A percentile compares a stretch with the other conserved stretches of the same genome.
These are phyloP conservation scores for Drosophila virilis DNA, from an alignment of 1,140 invertebrate genomes.

Conservation along the genomic window DNA sequence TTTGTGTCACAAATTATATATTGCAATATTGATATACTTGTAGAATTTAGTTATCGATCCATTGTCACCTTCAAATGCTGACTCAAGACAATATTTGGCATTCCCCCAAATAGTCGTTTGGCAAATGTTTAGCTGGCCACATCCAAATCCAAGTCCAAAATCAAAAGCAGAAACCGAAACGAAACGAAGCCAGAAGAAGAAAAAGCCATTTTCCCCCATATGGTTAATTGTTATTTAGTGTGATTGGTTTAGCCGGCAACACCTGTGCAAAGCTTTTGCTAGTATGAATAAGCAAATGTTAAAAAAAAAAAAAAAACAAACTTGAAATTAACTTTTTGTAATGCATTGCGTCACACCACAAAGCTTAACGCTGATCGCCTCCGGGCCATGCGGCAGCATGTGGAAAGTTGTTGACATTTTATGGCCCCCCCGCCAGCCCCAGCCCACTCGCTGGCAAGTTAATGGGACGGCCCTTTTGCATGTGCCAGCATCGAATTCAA, in stretches of 20 bases:
- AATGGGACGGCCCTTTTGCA: slow-evolving; percentile 42
- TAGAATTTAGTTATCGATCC: slow-evolving; percentile 9
- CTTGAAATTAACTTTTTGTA: slow-evolving; percentile 21
- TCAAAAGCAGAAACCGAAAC: slow-evolving; percentile 14
- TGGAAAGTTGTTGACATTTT: slow-evolving; percentile 67
- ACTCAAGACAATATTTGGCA: slow-evolving; percentile 49
- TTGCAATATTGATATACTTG: too few relatives aligned
- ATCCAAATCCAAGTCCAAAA: slow-evolving; percentile 17
- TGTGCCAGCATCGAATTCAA: slow-evolving; percentile 15
- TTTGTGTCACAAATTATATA: too few relatives aligned
- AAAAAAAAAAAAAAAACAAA: not conserved
- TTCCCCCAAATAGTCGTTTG: slow-evolving; percentile 62
- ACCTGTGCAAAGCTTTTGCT: slow-evolving; percentile 45
- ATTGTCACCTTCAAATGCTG: slow-evolving; percentile 34
- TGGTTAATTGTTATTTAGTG: slow-evolving; percentile 78
- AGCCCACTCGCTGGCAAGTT: not conserved
- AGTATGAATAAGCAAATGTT: slow-evolving; percentile 59
- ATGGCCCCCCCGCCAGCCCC: slow-evolving; percentile 10
- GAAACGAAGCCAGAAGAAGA: slow-evolving; percentile 5
- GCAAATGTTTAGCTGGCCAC: slow-evolving; percentile 41
- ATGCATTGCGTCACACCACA: slow-evolving; percentile 53
- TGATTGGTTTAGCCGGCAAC: slow-evolving; percentile 51
- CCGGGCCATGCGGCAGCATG: slow-evolving; percentile 17
- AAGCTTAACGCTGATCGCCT: slow-evolving; percentile 23
- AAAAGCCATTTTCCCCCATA: slow-evolving; percentile 49